Evolutionary conservation across 2,797 vertebrate genomes (phyloP).

Genomic region (Argyrosomus regius): DNA sequence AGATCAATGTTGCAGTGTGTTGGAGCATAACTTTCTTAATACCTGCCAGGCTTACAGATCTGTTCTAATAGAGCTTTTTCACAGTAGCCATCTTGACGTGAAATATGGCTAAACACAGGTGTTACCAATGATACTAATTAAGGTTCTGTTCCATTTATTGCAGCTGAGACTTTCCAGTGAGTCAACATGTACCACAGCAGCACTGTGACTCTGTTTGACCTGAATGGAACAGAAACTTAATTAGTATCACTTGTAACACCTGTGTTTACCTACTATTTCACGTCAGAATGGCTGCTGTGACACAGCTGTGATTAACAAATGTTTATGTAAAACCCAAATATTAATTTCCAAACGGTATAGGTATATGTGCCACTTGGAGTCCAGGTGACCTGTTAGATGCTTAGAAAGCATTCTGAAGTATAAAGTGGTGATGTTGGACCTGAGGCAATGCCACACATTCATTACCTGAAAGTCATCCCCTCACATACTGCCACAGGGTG

Average conservation of each 20-base stretch:
- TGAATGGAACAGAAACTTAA: too few relatives aligned
- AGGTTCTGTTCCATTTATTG: too few relatives aligned
- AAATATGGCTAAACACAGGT: too few relatives aligned
- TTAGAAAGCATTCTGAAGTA: not conserved
- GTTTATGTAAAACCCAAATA: not conserved
- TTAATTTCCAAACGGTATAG: not conserved
- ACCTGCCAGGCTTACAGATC: not conserved
- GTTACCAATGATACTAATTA: too few relatives aligned
- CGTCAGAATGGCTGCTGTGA: too few relatives aligned
- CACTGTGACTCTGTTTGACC: too few relatives aligned
- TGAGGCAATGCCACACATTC: not conserved
- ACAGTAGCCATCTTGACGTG: too few relatives aligned
- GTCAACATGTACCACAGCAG: too few relatives aligned
- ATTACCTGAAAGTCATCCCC: not conserved
- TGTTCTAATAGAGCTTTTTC: not conserved
- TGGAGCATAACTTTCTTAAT: not conserved
- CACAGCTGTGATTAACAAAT: not conserved
- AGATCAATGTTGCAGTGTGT: not conserved
- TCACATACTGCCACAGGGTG: not conserved
- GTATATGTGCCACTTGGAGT: not conserved
- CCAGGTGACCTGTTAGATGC: not conserved
- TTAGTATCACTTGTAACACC: too few relatives aligned
- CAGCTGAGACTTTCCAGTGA: too few relatives aligned
- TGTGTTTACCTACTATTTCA: too few relatives aligned
- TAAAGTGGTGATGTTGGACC: not conserved